Percentiles rank a stretch among this genome's conserved stretches.
Conservation (phyloP, 2,797 vertebrate genomes). For the Melanotaenia trifasciata region DNA sequence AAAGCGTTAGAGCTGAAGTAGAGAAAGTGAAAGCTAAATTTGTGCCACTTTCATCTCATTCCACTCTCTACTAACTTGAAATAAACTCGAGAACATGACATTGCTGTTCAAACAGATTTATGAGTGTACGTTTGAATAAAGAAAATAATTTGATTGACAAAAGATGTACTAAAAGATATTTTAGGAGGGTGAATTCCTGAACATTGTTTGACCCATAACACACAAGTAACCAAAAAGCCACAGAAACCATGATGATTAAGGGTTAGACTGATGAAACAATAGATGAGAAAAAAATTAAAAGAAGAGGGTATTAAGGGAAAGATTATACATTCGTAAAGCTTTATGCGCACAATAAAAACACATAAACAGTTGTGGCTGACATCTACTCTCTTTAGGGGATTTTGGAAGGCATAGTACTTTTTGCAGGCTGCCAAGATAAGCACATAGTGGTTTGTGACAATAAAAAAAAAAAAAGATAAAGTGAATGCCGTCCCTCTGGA, state of each 20-base stretch:
- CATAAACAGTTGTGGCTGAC: conserved; percentile 11
- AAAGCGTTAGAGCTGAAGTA: conserved; percentile 10
- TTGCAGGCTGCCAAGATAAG: conserved; percentile 39
- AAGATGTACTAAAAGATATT: background rate
- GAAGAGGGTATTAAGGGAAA: no score
- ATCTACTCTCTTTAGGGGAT: conserved; percentile 3
- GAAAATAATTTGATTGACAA: background rate
- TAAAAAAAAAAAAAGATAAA: conserved; percentile 3
- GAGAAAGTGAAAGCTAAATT: conserved; percentile 29
- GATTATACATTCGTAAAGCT: conserved; percentile 5
- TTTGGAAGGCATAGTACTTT: conserved; percentile 17
- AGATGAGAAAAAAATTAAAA: conserved; percentile 1
- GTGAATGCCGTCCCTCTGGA: conserved; percentile 7
- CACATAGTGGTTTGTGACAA: conserved; percentile 17
- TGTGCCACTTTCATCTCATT: conserved; percentile 22
- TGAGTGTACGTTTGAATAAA: background rate
- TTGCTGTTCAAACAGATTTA: background rate
- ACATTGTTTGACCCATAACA: background rate
- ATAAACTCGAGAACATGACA: background rate
- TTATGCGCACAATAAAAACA: conserved; percentile 19
- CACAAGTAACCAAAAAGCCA: background rate
- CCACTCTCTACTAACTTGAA: background rate
- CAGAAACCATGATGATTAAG: background rate
- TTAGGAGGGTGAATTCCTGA: background rate
- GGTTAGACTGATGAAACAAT: background rate